phyloP scores from a whole-genome alignment of 2,113 vertebrate species.

The Eurystomus gularis region DNA sequence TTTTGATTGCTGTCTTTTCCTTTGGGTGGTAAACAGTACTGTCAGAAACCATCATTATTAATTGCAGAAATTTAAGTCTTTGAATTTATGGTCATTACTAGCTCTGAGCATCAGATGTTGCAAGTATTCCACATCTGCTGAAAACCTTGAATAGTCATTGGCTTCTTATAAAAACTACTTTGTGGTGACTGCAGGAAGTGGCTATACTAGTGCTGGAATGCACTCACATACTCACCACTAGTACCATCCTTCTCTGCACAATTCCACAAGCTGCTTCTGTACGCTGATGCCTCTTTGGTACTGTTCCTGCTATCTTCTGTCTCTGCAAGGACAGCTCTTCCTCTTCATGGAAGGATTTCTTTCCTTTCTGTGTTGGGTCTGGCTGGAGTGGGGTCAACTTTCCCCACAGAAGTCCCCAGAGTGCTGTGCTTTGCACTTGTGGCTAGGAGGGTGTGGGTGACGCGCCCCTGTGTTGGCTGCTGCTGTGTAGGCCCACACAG shows the following conservation, averaged over 20 bases:
- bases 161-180: neutral
- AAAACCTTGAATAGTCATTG: neutral
- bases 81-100: neutral
- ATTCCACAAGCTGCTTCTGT: neutral
- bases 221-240: fast-evolving
- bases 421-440: neutral
- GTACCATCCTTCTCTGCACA: neutral
- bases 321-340: neutral
- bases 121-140: neutral
- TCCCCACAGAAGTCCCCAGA: fast-evolving
- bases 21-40: neutral
- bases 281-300: neutral
- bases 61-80: neutral
- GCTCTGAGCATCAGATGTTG: neutral
- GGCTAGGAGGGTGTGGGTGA: neutral
- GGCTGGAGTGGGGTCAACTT: neutral
- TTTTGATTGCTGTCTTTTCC: neutral
- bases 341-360: neutral
- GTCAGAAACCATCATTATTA: neutral
- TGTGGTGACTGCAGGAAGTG: neutral
- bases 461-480: fast-evolving
- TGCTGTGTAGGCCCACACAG: neutral
- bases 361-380: neutral
- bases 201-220: neutral
- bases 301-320: fast-evolving